These are phyloP conservation scores for Dendrocincla fuliginosa DNA, from an alignment of 2,797 vertebrate species.

Conservation along the genomic window DNA sequence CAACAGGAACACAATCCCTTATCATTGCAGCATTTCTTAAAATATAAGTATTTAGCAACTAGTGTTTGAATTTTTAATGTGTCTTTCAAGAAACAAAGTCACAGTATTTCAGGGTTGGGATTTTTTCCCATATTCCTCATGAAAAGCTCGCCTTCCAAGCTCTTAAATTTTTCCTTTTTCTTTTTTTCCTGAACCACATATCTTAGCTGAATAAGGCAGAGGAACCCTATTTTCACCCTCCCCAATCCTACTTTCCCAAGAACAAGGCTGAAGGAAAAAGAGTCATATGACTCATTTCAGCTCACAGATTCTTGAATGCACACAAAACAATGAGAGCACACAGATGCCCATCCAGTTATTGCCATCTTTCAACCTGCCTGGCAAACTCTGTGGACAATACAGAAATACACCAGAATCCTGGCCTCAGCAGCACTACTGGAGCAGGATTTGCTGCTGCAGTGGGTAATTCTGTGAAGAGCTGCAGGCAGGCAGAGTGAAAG, in stretches of 20 bases:
- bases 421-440: not conserved
- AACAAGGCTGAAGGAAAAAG: not conserved
- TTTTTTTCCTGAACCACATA: accelerated
- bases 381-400: not conserved
- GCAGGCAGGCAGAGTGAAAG: not conserved
- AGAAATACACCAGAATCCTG: not conserved
- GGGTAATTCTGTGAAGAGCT: not conserved
- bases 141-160: not conserved
- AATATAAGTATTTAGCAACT: not conserved
- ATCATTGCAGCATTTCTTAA: not conserved
- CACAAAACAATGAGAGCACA: not conserved
- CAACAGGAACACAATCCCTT: not conserved
- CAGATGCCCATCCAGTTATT: not conserved
- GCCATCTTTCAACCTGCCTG: not conserved
- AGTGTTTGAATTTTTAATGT: not conserved
- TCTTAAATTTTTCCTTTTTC: not conserved
- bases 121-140: not conserved
- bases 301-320: not conserved
- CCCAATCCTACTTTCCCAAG: not conserved
- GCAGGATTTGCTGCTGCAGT: not conserved
- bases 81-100: not conserved
- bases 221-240: not conserved
- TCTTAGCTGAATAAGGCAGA: not conserved
- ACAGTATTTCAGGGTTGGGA: not conserved
- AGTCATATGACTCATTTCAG: not conserved